These are phyloP conservation scores for Tylochromis polylepis DNA, from an alignment of 2,113 vertebrate genomes.

Conservation along the genomic window DNA sequence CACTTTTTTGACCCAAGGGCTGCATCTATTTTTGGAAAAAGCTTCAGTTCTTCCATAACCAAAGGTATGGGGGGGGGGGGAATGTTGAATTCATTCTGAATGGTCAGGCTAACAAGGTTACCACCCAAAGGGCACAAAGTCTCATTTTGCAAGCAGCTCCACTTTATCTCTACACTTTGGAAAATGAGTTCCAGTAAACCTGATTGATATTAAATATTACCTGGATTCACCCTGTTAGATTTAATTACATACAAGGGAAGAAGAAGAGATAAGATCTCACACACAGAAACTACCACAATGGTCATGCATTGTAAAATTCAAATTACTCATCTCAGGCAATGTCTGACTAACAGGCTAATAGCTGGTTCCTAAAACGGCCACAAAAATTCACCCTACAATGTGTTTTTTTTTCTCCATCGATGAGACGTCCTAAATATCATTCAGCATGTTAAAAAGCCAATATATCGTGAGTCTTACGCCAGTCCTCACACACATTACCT, in stretches of 20 bases:
- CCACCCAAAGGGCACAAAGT: background rate
- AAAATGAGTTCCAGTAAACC: constrained; percentile 18
- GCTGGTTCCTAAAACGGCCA: background rate
- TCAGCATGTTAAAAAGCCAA: background rate
- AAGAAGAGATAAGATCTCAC: constrained; percentile 32
- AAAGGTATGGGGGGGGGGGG: background rate
- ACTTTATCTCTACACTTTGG: constrained; percentile 18
- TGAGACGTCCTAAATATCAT: background rate
- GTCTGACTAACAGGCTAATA: background rate
- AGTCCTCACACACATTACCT: background rate
- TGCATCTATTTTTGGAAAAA: background rate
- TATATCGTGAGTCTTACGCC: background rate
- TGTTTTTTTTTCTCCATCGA: no score
- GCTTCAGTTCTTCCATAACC: background rate
- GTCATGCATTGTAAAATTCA: background rate
- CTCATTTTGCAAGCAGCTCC: background rate
- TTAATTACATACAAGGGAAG: constrained; percentile 17
- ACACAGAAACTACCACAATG: background rate
- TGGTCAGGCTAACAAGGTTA: background rate
- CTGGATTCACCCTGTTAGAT: constrained; percentile 30
- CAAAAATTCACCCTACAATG: background rate
- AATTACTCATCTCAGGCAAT: background rate
- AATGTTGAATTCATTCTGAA: background rate
- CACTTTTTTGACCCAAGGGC: background rate
- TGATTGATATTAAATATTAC: constrained; percentile 43